A percentile compares a stretch with the other conserved stretches of the same genome.
phyloP scores from a whole-genome alignment of 2,888 invertebrate species.

The Andrena bicolor region DNA sequence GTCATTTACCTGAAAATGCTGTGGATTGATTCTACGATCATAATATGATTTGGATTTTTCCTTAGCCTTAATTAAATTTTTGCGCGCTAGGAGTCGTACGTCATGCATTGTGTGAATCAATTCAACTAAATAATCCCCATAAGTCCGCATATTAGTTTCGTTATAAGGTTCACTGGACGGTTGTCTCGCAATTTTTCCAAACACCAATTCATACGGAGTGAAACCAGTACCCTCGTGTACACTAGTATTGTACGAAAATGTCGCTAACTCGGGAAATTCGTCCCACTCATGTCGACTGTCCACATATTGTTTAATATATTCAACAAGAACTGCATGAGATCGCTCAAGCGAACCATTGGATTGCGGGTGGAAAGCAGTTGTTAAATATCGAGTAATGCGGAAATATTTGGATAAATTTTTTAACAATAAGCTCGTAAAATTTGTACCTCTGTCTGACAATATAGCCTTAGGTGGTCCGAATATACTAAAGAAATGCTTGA shows the following conservation, averaged over 20 bases:
- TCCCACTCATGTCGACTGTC: slow-evolving; percentile 45
- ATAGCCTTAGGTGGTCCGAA: slow-evolving; percentile 41
- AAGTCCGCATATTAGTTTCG: not conserved
- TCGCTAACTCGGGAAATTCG: slow-evolving; percentile 49
- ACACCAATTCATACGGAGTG: slow-evolving; percentile 57
- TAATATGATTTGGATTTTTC: slow-evolving; percentile 14
- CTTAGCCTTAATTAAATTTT: slow-evolving; percentile 9
- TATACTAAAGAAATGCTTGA: slow-evolving; percentile 12
- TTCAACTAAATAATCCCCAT: slow-evolving; percentile 4
- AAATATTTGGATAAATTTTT: slow-evolving; percentile 25
- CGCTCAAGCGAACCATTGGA: slow-evolving; percentile 51
- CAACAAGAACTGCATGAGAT: slow-evolving; percentile 58
- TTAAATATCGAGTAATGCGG: slow-evolving; percentile 13
- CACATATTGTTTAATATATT: slow-evolving; percentile 63
- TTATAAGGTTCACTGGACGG: slow-evolving; percentile 11
- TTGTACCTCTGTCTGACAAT: slow-evolving; percentile 36
- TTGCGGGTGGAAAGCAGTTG: slow-evolving; percentile 51
- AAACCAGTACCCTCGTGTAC: slow-evolving; percentile 39
- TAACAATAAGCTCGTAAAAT: slow-evolving; percentile 26
- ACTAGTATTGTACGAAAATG: slow-evolving; percentile 53
- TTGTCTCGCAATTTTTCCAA: slow-evolving; percentile 36
- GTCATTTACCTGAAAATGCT: not conserved
- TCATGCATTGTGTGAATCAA: not conserved
- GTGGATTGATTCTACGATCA: slow-evolving; percentile 14
- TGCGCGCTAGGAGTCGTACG: not conserved